These are phyloP conservation scores for Oreochromis aureus DNA, from an alignment of 2,113 vertebrate species.

Conservation along the genomic window DNA sequence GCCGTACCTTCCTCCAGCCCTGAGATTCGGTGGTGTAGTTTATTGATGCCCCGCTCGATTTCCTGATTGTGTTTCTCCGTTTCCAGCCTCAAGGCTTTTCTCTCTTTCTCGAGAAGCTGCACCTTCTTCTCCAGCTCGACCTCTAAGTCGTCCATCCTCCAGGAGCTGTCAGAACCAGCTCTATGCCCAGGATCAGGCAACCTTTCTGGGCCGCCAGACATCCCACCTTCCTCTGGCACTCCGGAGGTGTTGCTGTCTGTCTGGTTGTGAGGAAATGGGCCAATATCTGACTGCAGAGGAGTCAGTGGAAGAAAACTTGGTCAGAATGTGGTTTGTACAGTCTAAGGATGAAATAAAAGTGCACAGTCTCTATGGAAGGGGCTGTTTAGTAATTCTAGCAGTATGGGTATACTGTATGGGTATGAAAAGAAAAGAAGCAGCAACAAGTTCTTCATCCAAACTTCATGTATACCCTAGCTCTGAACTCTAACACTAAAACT, in stretches of 20 bases:
- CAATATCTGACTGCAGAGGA: conserved; percentile 65
- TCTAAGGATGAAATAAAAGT: neutral
- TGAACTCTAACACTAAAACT: neutral
- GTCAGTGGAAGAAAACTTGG: neutral
- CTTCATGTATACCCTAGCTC: neutral
- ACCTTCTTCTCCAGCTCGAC: conserved; percentile 89
- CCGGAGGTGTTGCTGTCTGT: conserved; percentile 25
- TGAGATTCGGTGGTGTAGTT: conserved; percentile 79
- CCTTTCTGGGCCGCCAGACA: conserved; percentile 12
- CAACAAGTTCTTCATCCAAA: neutral
- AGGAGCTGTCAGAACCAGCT: conserved; percentile 47
- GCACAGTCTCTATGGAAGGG: too few relatives aligned
- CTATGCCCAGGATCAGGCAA: conserved; percentile 5
- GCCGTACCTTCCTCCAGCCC: conserved; percentile 86
- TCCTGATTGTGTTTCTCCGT: conserved; percentile 78
- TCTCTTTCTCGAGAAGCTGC: conserved; percentile 87
- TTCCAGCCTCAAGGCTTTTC: conserved; percentile 72
- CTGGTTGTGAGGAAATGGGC: conserved; percentile 66
- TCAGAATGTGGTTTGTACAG: neutral
- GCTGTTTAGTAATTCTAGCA: neutral
- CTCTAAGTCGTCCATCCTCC: conserved; percentile 87
- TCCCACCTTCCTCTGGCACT: conserved; percentile 7
- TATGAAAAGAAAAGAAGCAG: neutral
- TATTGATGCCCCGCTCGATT: conserved; percentile 81
- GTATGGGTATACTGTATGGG: neutral